Evolutionary conservation across 2,888 invertebrate species (phyloP), one percentile per base, ranked within the genome.

Genomic region (Campoplex capitator): DNA sequence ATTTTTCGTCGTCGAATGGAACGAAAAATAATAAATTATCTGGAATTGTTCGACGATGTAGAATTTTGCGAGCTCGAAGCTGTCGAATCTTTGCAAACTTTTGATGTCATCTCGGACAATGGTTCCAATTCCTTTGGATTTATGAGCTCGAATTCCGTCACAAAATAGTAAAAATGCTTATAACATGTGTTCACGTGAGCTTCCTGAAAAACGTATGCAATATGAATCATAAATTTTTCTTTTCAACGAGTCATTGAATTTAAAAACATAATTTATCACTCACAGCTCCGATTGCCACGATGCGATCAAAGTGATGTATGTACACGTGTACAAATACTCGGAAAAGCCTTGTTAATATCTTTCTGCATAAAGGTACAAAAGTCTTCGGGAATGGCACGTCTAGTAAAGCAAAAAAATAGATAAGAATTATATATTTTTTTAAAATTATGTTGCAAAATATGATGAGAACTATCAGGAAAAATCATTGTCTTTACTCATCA

Each of bases 101-200:
- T 96, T 6, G 95, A 94, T 11, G 97, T 97, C 97, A 97, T 97
- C 94, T 97, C 97, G 28, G 96, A 95, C 89, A 98, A 94, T 0
- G 98, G 98, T 93, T 98, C 98, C 89, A 98, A 94, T 94, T 98
- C 98, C 93, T 98, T 98, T 51, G 96, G 94, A 90, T 97, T 97
- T 70, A 99, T 97, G 91, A 98, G 95, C 92, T 97, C 97, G 93
- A 98, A 98, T 94, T 98, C 98, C 71, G 96, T 97, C 32, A 98
- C 97, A 94, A 99, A 98, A 93, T 98, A 98, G 94, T 98, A 98
- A 94, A 98, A 98, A 94, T 98, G 98, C 93, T 98, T 98, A 95
- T 98, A 98, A 93, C 98, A 98, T 0, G 98, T 98, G 94, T 98
- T 98, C 0, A 98, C 98, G 92, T 98, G 98, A 28, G 98, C 98